Evolutionary conservation across 2,113 vertebrate genomes (phyloP), one percentile per base, ranked within the genome.

Genomic region (Podiceps cristatus): DNA sequence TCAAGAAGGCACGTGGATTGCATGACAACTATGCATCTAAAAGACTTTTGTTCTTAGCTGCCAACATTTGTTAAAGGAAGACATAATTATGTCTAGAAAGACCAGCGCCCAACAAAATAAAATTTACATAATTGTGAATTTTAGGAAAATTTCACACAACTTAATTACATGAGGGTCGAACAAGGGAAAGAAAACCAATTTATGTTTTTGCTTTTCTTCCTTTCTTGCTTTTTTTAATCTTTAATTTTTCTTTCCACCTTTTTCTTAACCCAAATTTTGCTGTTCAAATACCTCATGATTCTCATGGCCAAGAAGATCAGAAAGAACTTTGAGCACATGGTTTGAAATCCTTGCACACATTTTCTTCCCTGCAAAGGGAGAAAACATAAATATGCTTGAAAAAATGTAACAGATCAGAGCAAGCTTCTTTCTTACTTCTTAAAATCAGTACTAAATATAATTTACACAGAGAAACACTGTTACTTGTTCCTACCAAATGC

Each of bases 291-390:
- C 99, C 99, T 99, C 99, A 3, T 99, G 98, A 96, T 99, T 99
- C 87, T 99, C 99, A 3, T 99, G 99, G 96, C 99, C 99, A 17
- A 99, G 98, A 67, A 99, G 99, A 96, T 99, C 98, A 7, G 99
- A 99, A 28, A 99, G 98, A 77, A 99, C 99, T 96, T 98, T 99
- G 53, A 99, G 98, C 49, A 99, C 98, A 16, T 98, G 98, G 27
- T 99, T 98, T 28, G 98, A 98, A 5, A 98, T 98, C 92, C 98
- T 98, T 67, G 98, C 98, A 95, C 99, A 99, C 97, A 98, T 98
- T 96, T 98, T 99, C 98, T 99, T 99, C 88, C 99, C 99, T 99
- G 97, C 6, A 67, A 81, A 93, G 45, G 25, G 14, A 93, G 42
- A 94, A 94, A 87, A 79, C 19, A 84, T 10, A 88, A 89, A 33